These are phyloP conservation scores for Microtus montanus DNA, from an alignment of 2,113 vertebrate genomes.

Conservation along the genomic window DNA sequence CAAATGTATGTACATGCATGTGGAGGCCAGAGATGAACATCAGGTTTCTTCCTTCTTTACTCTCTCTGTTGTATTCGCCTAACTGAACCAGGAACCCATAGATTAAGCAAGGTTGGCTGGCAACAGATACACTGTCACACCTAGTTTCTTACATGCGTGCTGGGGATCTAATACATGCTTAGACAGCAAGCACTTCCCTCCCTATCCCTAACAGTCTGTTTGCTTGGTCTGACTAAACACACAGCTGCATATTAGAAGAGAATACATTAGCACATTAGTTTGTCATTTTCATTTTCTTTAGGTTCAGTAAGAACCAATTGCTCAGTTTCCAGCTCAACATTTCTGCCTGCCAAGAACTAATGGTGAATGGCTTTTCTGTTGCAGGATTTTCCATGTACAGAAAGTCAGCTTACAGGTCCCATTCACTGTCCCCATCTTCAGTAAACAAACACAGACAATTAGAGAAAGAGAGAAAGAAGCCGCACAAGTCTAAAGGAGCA, in stretches of 20 bases:
- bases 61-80: neutral
- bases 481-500: constrained; percentile 74
- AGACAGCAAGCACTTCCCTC: neutral
- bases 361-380: neutral
- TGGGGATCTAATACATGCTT: neutral
- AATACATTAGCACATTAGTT: neutral
- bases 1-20: neutral
- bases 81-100: neutral
- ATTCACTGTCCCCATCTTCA: constrained; percentile 88
- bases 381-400: constrained; percentile 44
- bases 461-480: constrained; percentile 68
- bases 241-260: neutral
- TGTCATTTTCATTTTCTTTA: neutral
- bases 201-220: neutral
- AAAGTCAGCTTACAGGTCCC: constrained; percentile 77
- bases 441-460: constrained; percentile 63
- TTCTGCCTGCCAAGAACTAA: constrained; percentile 21
- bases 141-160: neutral
- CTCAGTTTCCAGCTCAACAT: neutral
- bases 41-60: neutral
- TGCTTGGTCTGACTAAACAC: constrained; percentile 1
- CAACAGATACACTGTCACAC: neutral
- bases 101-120: neutral
- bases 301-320: neutral
- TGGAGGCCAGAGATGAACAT: neutral